Conservation (phyloP, 2,113 vertebrate genomes). For the Vombatus ursinus region DNA sequence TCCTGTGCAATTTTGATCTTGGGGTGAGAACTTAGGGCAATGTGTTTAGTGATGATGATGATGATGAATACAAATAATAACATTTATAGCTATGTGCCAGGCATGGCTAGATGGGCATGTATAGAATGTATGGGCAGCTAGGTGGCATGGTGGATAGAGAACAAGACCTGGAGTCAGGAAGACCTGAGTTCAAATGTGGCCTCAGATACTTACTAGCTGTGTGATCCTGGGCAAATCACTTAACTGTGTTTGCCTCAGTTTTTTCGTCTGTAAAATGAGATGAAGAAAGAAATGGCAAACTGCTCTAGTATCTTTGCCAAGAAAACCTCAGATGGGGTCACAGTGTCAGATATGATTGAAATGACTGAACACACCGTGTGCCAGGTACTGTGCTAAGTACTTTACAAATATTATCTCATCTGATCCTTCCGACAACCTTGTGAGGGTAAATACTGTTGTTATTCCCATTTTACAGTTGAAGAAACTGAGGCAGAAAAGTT, state of each 20-base stretch:
- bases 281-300: too few species aligned
- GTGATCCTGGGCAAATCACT: background rate
- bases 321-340: background rate
- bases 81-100: too few species aligned
- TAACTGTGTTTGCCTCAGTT: conserved; percentile 1
- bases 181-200: background rate
- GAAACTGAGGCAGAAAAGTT: background rate
- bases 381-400: background rate
- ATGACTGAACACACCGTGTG: conserved; percentile 2
- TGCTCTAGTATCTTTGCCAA: too few species aligned
- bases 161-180: background rate
- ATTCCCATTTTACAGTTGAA: background rate
- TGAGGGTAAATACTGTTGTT: background rate
- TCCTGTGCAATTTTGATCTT: conserved; percentile 31
- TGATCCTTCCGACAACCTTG: background rate
- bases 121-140: background rate
- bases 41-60: background rate
- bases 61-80: background rate
- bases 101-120: too few species aligned
- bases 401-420: background rate
- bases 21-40: conserved; percentile 22
- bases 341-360: background rate
- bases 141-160: background rate
- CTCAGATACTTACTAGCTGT: background rate
- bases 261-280: conserved; percentile 3